Evolutionary conservation across 1,140 invertebrate genomes (phyloP).

Genomic region (Drosophila bipectinata): DNA sequence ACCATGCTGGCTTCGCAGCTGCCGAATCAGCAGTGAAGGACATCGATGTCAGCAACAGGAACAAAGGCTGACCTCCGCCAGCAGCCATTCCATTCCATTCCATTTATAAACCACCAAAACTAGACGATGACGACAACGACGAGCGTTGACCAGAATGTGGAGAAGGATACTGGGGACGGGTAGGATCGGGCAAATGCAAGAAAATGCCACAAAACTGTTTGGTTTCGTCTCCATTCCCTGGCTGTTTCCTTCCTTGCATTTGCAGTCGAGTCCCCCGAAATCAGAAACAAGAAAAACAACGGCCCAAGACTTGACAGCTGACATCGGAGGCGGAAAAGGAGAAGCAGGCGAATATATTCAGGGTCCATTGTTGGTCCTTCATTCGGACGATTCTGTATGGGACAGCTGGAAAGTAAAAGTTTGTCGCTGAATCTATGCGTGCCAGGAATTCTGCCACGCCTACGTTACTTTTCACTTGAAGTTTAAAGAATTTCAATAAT

Average conservation of each 20-base stretch:
- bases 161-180: slow-evolving; percentile 25
- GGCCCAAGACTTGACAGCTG: slow-evolving; percentile 41
- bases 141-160: slow-evolving; percentile 33
- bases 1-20: slow-evolving; percentile 19
- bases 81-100: slow-evolving; percentile 23
- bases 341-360: slow-evolving; percentile 60
- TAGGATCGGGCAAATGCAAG: slow-evolving; percentile 55
- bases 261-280: slow-evolving; percentile 7
- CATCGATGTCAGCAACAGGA: slow-evolving; percentile 53
- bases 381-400: slow-evolving; percentile 15
- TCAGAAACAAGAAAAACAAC: slow-evolving; percentile 35
- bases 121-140: slow-evolving; percentile 51
- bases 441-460: slow-evolving; percentile 59
- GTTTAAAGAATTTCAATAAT: slow-evolving; percentile 3
- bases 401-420: slow-evolving; percentile 67
- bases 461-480: background rate
- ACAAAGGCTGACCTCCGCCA: slow-evolving; percentile 47
- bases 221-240: slow-evolving; percentile 40
- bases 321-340: slow-evolving; percentile 4
- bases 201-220: slow-evolving; percentile 75
- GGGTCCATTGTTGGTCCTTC: slow-evolving; percentile 40
- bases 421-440: slow-evolving; percentile 72
- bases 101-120: slow-evolving; percentile 56
- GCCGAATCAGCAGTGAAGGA: slow-evolving; percentile 47
- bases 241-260: slow-evolving; percentile 50